phyloP scores from a whole-genome alignment of 2,797 vertebrate genomes.

The Crocodylus rhombifer region DNA sequence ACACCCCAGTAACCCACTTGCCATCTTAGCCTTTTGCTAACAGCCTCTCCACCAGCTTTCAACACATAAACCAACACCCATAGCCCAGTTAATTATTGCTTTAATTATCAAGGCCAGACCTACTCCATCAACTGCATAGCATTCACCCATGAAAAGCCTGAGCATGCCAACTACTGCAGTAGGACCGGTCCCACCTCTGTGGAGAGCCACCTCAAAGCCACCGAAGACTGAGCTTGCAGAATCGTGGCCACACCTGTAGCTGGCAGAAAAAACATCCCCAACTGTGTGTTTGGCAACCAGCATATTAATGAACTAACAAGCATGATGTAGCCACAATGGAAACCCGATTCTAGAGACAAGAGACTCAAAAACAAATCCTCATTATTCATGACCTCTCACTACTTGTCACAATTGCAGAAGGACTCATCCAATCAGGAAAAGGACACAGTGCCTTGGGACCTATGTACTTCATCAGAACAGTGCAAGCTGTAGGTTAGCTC shows the following conservation, averaged over 20 bases:
- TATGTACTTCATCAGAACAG: not conserved
- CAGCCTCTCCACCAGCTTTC: not conserved
- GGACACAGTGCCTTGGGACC: not conserved
- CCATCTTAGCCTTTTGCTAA: too few relatives aligned
- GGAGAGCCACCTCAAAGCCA: too few relatives aligned
- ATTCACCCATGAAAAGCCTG: not conserved
- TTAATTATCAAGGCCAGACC: not conserved
- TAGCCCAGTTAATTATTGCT: not conserved
- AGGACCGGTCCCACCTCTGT: too few relatives aligned
- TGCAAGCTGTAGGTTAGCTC: not conserved
- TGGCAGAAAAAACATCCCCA: too few relatives aligned
- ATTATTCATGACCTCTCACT: too few relatives aligned
- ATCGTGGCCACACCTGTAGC: too few relatives aligned
- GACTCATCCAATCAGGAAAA: not conserved
- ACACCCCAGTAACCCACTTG: too few relatives aligned
- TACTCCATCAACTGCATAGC: not conserved
- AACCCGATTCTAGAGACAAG: not conserved
- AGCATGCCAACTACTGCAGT: too few relatives aligned
- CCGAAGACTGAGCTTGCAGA: too few relatives aligned
- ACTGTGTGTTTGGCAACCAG: too few relatives aligned
- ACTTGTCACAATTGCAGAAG: accelerated
- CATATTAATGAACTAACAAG: too few relatives aligned
- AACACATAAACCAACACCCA: too few relatives aligned
- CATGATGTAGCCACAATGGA: not conserved
- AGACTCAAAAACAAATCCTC: not conserved